Evolutionary conservation across 2,113 vertebrate species (phyloP).

Genomic region (cat (Felis catus)): DNA sequence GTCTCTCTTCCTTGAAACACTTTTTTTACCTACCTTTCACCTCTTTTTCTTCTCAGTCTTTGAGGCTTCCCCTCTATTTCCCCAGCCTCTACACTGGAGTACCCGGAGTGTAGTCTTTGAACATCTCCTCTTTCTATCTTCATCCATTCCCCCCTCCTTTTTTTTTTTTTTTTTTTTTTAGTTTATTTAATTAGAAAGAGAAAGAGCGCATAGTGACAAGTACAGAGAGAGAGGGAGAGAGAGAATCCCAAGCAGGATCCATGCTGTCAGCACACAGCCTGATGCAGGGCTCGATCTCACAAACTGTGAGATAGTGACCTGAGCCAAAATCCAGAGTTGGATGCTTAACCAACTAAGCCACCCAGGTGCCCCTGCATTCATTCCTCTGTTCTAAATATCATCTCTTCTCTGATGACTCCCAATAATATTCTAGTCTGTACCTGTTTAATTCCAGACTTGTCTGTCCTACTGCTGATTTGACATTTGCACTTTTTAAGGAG

Average conservation of each 20-base stretch:
- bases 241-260: too few species aligned
- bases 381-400: background rate
- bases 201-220: too few species aligned
- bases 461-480: background rate
- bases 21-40: background rate
- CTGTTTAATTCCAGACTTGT: background rate
- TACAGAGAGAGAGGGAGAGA: too few species aligned
- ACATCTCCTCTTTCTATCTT: background rate
- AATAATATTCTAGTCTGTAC: background rate
- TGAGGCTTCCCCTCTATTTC: background rate
- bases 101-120: background rate
- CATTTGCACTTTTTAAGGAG: background rate
- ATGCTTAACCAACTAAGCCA: too few species aligned
- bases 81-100: background rate
- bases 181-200: too few species aligned
- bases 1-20: background rate
- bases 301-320: too few species aligned
- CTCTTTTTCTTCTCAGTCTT: background rate
- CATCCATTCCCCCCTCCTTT: background rate
- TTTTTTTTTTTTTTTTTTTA: too few species aligned
- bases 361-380: background rate
- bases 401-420: background rate
- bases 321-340: too few species aligned
- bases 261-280: too few species aligned
- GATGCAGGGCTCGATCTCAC: too few species aligned